Evolutionary conservation across 2,113 vertebrate species (phyloP), one percentile per base, ranked within the genome.

Genomic region (Coptodon rendalli): DNA sequence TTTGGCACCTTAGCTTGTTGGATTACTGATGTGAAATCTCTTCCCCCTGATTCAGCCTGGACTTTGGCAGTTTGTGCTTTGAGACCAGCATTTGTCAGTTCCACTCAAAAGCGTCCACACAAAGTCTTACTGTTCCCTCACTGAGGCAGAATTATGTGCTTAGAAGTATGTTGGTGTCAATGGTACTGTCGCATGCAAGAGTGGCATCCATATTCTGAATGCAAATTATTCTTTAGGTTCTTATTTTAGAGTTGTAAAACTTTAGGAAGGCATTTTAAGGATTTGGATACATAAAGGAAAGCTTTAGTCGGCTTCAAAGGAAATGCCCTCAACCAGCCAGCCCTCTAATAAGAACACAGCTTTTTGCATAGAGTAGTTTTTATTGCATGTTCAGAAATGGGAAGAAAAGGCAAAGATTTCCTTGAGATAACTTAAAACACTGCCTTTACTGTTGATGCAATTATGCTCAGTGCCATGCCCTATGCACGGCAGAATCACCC

Each of bases 31-130:
- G 12, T 38, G 7, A 89, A 89, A 93, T 92, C 83, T 86, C 53
- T 82, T 89, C 83, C 78, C 22, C 81, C 90, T 90, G 91, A 92
- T 87, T 89, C 84, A 92, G 88, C 76, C 52, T 93, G 87, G 89
- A 94, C 90, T 94, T 91, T 89, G 86, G 38, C 61, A 84, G 52
- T 66, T 68, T 53, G 71, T 82, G 84, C 79, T 36, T 84, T 89
- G 82, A 90, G 80, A 86, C 83, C 22, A 6, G 27, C 38, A 43
- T 90, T 84, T 79, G 59, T 85, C 76, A 86, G 40, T 73, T 34
- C 17, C 17, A 14, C 24, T 7, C 53, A 31, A 56, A 36, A 27
- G 11, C 59, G 24, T n/a, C 40, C 54, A 50, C 84, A 93, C 56
- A 92, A 82, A 89, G 90, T 40, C 27, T 14, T 4, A 89, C 78